These are phyloP conservation scores for Galleria mellonella DNA, from an alignment of 1,140 invertebrate genomes.

Conservation along the genomic window DNA sequence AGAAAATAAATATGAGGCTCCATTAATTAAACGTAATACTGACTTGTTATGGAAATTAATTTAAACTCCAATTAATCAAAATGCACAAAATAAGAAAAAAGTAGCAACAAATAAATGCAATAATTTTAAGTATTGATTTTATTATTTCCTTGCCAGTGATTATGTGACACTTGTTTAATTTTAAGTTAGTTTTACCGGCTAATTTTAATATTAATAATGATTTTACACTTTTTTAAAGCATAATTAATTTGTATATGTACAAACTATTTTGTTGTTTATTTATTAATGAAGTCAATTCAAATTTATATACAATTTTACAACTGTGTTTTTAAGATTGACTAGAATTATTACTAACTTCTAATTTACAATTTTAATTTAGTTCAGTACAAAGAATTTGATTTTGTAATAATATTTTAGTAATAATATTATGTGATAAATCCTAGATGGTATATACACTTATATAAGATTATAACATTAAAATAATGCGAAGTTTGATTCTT, in stretches of 20 bases:
- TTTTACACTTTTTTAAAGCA: constrained; percentile 4
- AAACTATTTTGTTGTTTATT: constrained; percentile 9
- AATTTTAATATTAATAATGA: background rate
- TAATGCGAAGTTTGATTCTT: too few species aligned
- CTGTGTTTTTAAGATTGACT: background rate
- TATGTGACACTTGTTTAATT: constrained; percentile 14
- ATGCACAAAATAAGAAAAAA: too few species aligned
- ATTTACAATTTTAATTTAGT: constrained; percentile 5
- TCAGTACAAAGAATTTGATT: constrained; percentile 6
- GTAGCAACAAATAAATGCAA: background rate
- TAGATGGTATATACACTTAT: too few species aligned
- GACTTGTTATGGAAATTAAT: too few species aligned
- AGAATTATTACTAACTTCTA: background rate
- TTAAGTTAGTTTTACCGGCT: background rate
- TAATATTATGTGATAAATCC: too few species aligned
- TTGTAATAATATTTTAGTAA: too few species aligned
- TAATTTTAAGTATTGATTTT: constrained; percentile 5
- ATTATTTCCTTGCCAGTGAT: constrained; percentile 26
- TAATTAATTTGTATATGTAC: constrained; percentile 23
- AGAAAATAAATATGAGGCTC: constrained; percentile 14
- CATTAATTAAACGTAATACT: constrained; percentile 6
- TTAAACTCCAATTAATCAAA: too few species aligned
- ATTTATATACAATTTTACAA: background rate
- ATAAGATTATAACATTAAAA: too few species aligned
- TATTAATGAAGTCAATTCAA: background rate